phyloP scores from a whole-genome alignment of 2,888 invertebrate species.

The Rosalia funebris region DNA sequence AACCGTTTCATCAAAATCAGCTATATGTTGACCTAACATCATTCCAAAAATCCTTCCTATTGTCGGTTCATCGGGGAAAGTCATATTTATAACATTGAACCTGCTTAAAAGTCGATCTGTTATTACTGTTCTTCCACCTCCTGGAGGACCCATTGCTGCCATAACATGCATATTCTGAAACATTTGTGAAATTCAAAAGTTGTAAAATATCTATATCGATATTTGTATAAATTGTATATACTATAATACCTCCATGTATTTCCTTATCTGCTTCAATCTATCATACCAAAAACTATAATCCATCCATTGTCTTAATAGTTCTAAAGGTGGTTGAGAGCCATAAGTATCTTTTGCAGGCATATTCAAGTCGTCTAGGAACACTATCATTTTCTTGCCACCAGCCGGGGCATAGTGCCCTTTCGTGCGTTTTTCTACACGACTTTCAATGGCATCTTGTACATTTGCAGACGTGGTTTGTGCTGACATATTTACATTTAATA shows the following conservation, averaged over 20 bases:
- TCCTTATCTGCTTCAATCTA: constrained; percentile 79
- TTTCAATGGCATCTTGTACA: constrained; percentile 86
- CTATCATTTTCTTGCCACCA: constrained; percentile 84
- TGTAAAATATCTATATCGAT: neutral
- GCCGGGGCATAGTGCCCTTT: constrained; percentile 85
- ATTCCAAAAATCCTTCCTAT: constrained; percentile 84
- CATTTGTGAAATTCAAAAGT: neutral
- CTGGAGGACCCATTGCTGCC: constrained; percentile 87
- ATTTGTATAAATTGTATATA: constrained; percentile 5
- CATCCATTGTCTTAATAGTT: constrained; percentile 85
- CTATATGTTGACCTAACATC: constrained; percentile 82
- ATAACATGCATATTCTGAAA: constrained; percentile 79
- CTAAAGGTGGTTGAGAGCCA: constrained; percentile 89
- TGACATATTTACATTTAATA: constrained; percentile 86
- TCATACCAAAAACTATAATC: constrained; percentile 94
- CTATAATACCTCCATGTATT: constrained; percentile 73
- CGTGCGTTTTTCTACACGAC: constrained; percentile 86
- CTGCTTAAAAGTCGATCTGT: constrained; percentile 81
- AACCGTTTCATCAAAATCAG: constrained; percentile 82
- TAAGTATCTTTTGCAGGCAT: constrained; percentile 91
- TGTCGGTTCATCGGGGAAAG: constrained; percentile 83
- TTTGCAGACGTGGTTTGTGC: constrained; percentile 87
- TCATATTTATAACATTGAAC: constrained; percentile 81
- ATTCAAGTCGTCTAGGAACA: constrained; percentile 92
- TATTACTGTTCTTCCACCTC: constrained; percentile 84